Base-by-base conservation (phyloP, 2,888 invertebrate species). In the Ligdia adustata region DNA sequence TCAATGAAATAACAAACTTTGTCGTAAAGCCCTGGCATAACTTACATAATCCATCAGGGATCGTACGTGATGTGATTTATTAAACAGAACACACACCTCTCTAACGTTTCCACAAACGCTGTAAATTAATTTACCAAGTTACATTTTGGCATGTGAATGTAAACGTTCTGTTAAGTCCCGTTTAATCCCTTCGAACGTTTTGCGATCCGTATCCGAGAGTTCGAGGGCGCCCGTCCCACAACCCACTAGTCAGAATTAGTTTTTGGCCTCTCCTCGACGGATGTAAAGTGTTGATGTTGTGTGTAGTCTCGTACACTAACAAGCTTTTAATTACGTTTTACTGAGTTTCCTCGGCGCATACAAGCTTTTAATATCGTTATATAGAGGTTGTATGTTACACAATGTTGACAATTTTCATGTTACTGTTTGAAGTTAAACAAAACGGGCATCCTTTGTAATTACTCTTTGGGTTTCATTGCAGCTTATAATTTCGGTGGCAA, bases 271-370 rank as follows among this genome's bases (percentile, higher is more conserved):
- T 69, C 70, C 74, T 72, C 67, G 51, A 60, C 66, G 68, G 67
- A 71, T 71, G 75, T 73, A 70, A 72, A 76, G 70, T 71, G 74
- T 74, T 75, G 72, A 75, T 75, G 72, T 78, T 79, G 75, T 72
- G 64, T 67, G 59, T 67, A 51, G 42, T 69, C 69, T 64, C 72
- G 62, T 64, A 68, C 74, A 69, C 74, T 76, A 80, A 82, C 80
- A 79, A 75, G 75, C 64, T 78, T 79, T 82, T 82, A 82, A 85
- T 84, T 82, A 83, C 76, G 63, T 71, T 73, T 69, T 63, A 69
- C 69, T 51, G 65, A 69, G 69, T 71, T 71, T 66, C 69, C 69
- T 62, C 66, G 56, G 65, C 62, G 60, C 64, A 66, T 60, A 58
- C 66, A 68, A 64, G 72, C 70, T 70, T 75, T 72, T 72, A 71